Evolutionary conservation across 2,888 invertebrate genomes (phyloP).

Genomic region (Idaea aversata): DNA sequence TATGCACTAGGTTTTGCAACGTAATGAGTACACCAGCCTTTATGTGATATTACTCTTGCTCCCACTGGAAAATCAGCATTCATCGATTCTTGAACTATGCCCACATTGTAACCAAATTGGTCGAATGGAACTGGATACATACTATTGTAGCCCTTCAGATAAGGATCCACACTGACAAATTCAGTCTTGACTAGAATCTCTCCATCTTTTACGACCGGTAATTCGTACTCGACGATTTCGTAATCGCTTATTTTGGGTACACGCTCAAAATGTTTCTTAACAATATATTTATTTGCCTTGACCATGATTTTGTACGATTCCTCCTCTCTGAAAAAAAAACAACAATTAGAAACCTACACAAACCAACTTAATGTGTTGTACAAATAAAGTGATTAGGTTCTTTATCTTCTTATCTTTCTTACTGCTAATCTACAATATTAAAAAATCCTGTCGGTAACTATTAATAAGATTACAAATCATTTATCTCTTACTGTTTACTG

Average conservation of each 20-base stretch:
- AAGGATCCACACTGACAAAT: conserved; percentile 52
- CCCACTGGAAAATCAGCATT: conserved; percentile 79
- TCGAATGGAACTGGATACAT: conserved; percentile 8
- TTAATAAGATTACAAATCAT: not conserved
- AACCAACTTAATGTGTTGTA: too few species aligned
- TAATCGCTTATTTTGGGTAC: conserved; percentile 79
- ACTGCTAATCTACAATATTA: too few species aligned
- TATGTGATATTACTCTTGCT: conserved; percentile 75
- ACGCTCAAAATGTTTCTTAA: conserved; percentile 67
- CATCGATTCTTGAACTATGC: conserved; percentile 54
- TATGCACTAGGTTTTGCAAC: conserved; percentile 35
- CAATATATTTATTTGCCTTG: not conserved
- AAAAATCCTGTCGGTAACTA: too few species aligned
- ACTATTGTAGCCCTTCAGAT: conserved; percentile 15
- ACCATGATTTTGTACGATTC: not conserved
- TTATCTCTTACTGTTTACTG: not conserved
- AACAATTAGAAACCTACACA: too few species aligned
- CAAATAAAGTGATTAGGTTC: too few species aligned
- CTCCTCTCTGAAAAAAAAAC: not conserved
- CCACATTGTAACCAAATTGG: conserved; percentile 27
- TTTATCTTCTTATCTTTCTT: too few species aligned
- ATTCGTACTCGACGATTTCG: conserved; percentile 79
- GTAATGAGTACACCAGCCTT: conserved; percentile 83
- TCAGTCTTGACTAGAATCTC: conserved; percentile 53
- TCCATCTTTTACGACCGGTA: conserved; percentile 60